phyloP scores from a whole-genome alignment of 2,113 vertebrate genomes.

The Platysteira castanea region DNA sequence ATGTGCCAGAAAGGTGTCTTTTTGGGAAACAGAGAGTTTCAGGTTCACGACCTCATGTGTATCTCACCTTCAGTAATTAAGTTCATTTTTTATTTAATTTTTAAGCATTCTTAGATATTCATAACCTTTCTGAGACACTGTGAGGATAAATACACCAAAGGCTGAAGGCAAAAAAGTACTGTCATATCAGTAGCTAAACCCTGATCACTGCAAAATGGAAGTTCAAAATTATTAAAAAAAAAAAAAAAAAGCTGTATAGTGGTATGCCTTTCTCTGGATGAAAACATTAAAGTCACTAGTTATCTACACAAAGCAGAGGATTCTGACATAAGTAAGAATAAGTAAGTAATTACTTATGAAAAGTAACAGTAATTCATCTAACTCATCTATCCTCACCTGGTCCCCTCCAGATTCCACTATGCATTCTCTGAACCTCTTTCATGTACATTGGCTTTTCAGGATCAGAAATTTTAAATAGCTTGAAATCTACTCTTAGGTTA shows the following conservation, averaged over 20 bases:
- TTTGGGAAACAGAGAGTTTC: background rate
- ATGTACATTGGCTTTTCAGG: background rate
- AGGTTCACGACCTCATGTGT: background rate
- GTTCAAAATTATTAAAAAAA: background rate
- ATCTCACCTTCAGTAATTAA: background rate
- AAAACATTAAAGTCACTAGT: background rate
- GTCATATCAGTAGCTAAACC: background rate
- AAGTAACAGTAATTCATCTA: slow-evolving; percentile 2
- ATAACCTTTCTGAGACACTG: background rate
- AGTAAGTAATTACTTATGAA: background rate
- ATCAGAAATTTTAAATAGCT: slow-evolving; percentile 24
- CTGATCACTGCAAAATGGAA: background rate
- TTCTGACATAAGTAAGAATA: background rate
- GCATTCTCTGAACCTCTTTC: background rate
- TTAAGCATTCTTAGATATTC: background rate
- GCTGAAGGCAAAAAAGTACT: background rate
- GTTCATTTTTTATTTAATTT: background rate
- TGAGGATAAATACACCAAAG: background rate
- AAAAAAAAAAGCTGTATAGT: background rate
- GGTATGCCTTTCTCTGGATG: background rate
- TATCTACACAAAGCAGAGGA: background rate
- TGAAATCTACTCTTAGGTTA: slow-evolving; percentile 1
- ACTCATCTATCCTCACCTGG: background rate
- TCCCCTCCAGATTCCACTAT: background rate
- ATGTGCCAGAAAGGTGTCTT: background rate